Evolutionary conservation across 2,113 vertebrate species (phyloP), one percentile per base, ranked within the genome.

Genomic region (Micromys minutus): DNA sequence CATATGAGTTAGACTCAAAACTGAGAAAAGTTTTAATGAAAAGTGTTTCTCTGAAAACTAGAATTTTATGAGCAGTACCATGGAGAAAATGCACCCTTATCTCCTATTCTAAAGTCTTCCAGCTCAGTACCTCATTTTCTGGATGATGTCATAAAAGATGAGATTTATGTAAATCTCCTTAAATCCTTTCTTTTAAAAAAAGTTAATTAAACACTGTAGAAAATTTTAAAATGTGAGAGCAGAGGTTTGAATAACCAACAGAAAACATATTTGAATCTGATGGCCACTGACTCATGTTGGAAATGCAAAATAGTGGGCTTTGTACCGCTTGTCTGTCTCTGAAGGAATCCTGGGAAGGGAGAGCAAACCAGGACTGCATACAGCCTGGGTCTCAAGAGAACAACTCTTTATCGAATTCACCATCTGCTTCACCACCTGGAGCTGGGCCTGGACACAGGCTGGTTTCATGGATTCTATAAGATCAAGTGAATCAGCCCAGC

Each of bases 161-260:
- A 75, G 72, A 93, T 34, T 81, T 55, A 79, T 74, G 55, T 36
- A 75, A 94, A 89, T 94, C 47, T n/a, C n/a, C n/a, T 29, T 50
- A 95, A 95, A 61, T 76, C 61, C 55, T 72, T 65, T 89, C 7
- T 59, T 87, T 95, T 71, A 88, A 65, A 93, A 88, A 65, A 93
- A 63, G 36, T 77, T 9, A 89, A 93, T 85, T 85, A 92, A 91
- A 85, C 42, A 94, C 77, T n/a, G n/a, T n/a, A n/a, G n/a, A n/a
- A n/a, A n/a, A n/a, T n/a, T n/a, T n/a, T n/a, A n/a, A n/a, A n/a
- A n/a, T n/a, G n/a, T n/a, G n/a, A n/a, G 16, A 57, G 8, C 26
- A 55, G 6, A 75, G 24, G 19, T 47, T 80, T 86, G 17, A 94
- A 76, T 89, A 92, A 77, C 24, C 87, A 77, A 77, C 47, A 15